Base-by-base conservation (phyloP, 2,888 invertebrate genomes). In the Graphium colonna region DNA sequence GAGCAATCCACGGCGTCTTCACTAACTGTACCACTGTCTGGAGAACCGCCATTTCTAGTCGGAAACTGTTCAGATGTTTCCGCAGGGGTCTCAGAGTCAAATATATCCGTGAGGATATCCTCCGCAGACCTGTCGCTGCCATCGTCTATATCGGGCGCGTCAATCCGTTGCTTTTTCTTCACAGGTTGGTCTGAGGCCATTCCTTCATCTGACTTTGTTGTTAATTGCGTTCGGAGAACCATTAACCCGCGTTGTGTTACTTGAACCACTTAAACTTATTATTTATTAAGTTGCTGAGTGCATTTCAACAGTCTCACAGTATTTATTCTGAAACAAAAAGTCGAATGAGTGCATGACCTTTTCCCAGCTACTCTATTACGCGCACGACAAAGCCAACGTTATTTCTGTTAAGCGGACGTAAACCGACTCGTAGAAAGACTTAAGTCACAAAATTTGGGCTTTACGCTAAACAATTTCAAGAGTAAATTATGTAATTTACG, bases 101-200 rank as follows among this genome's bases (percentile, higher is more conserved):
- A 89, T 59, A 88, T 80, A 52, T 88, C 85, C 18, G 80, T 76
- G 31, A 86, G 74, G 45, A 80, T 85, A 58, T 90, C 90, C 56
- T 91, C 91, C 16, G 90, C 79, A 50, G 91, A 91, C 50, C 87
- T 84, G 56, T 89, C 90, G 48, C 84, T 81, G 21, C 75, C 79
- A 59, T 92, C 92, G 60, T 92, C 92, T 45, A 91, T 91, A 58
- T 91, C 91, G 8, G 92, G 91, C 7, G 90, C 91, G 63, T 93
- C 93, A 64, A 95, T 93, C 71, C 95, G 92, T 75, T 94, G 93
- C 76, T 96, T 94, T 90, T 96, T 96, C 77, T 95, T 95, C 67
- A 94, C 94, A 63, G 96, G 96, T 86, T 96, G 96, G 83, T 95
- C 94, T 65, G 93, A 93, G 73, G 92, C 93, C 94, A 94, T 94